Base-by-base conservation (phyloP, 30 jellyfish, hydroid and myxozoan species). In the Sanderia malayensis region DNA sequence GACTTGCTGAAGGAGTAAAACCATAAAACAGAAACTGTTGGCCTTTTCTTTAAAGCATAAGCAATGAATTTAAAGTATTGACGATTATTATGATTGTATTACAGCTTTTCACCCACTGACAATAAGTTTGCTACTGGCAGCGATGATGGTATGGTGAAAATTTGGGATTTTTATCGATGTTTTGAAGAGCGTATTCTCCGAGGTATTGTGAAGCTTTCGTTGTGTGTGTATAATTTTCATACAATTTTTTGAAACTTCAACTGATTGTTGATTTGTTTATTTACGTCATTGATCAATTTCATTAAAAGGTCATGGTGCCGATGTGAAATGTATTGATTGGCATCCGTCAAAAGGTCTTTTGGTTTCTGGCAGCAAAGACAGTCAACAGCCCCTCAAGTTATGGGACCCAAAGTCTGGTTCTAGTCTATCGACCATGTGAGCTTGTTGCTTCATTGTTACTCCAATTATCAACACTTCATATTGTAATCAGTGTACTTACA, bases 281-380 rank as follows among this genome's bases (percentile, higher is more conserved):
- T n/a, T n/a, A n/a, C n/a, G n/a, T n/a, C n/a, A n/a, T n/a, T n/a
- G n/a, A n/a, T n/a, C n/a, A n/a, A n/a, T n/a, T n/a, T n/a, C n/a
- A n/a, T 19, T 47, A 11, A 9, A 34, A 93, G 99, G 99, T 46
- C 99, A 94, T 61, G 99, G 99, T 0, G 96, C 97, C 11, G 99
- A 94, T 73, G 97, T 94, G 57, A 94, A 94, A 65, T 87, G 97
- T 46, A 80, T 94, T 46, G 97, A 85, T 23, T 94, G 99, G 99
- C 97, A 94, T 73, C 97, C 99, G 13, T 46, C 95, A 0, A 94
- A 87, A 75, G 84, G 97, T 33, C 92, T 94, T 30, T 79, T 94
- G 4, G 99, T 89, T 15, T 82, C 99, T 21, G 99, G 99, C 23
- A 81, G 96, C 73, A 94, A 94, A 76, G 99, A 94, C 95, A 86